Conservation (phyloP, 2,113 vertebrate genomes). For the Saccopteryx leptura region DNA sequence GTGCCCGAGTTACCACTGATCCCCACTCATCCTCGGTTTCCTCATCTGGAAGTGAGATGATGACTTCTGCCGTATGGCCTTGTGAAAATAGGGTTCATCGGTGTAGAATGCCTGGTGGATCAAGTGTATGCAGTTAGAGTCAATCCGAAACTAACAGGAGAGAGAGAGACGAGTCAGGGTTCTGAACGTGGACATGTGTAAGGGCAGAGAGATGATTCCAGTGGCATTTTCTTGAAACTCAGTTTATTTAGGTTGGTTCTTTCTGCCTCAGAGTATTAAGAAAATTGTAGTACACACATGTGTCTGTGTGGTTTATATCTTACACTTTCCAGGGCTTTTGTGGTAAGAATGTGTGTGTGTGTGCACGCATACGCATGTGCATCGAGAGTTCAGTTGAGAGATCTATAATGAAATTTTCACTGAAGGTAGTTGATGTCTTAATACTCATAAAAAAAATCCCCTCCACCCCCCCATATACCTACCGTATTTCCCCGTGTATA, state of each 20-base stretch:
- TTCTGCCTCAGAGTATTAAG: background rate
- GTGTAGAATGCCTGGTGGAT: background rate
- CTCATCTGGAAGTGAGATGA: background rate
- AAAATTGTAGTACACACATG: background rate
- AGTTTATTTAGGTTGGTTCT: constrained; percentile 22
- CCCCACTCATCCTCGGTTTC: background rate
- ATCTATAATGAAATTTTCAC: background rate
- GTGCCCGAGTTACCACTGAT: background rate
- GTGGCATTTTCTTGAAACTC: background rate
- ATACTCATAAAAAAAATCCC: background rate
- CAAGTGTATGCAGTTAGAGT: background rate
- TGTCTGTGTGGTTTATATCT: background rate
- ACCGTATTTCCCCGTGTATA: too few relatives aligned
- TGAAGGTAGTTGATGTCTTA: background rate
- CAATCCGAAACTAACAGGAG: background rate
- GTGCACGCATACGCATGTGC: background rate
- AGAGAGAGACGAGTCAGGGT: background rate
- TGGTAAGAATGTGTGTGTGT: background rate
- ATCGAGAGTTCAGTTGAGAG: background rate
- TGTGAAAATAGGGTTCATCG: background rate
- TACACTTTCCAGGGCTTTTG: background rate
- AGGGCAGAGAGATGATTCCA: background rate
- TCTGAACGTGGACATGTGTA: background rate
- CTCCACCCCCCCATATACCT: background rate
- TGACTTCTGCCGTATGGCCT: background rate